A percentile compares a stretch with the other conserved stretches of the same genome.
phyloP scores from a whole-genome alignment of 2,797 vertebrate species.

The Ctenochaetus hawaiiensis region DNA sequence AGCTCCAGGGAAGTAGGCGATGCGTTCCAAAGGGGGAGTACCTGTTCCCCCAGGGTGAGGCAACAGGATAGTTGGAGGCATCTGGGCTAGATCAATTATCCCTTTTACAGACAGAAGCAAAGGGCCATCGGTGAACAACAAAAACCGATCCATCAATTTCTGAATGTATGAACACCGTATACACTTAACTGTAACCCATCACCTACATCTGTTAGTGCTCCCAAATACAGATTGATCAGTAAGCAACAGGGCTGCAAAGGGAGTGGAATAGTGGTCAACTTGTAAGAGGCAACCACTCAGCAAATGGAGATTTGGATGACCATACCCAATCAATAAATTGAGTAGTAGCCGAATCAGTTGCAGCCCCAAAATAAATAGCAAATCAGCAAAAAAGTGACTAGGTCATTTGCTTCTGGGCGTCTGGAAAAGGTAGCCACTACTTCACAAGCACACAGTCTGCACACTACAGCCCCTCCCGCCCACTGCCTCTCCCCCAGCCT shows the following conservation, averaged over 20 bases:
- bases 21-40: constrained; percentile 97
- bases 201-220: constrained; percentile 69
- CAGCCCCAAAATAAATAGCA: constrained; percentile 71
- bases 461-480: constrained; percentile 60
- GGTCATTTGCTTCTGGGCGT: constrained; percentile 89
- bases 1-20: constrained; percentile 95
- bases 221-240: constrained; percentile 72
- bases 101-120: constrained; percentile 95
- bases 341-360: constrained; percentile 69
- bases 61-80: constrained; percentile 99
- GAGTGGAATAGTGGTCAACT: constrained; percentile 76
- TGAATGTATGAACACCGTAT: constrained; percentile 78
- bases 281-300: constrained; percentile 75
- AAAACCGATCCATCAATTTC: constrained; percentile 81
- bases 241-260: constrained; percentile 75
- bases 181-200: constrained; percentile 76
- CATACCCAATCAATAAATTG: constrained; percentile 55
- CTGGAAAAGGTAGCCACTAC: constrained; percentile 90
- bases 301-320: constrained; percentile 68
- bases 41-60: constrained; percentile 97
- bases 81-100: constrained; percentile 99
- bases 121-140: constrained; percentile 89
- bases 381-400: constrained; percentile 74
- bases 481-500: constrained; percentile 34
- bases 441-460: constrained; percentile 79